Conservation (phyloP, 1,140 invertebrate genomes). For the Globodera ellingtonae region DNA sequence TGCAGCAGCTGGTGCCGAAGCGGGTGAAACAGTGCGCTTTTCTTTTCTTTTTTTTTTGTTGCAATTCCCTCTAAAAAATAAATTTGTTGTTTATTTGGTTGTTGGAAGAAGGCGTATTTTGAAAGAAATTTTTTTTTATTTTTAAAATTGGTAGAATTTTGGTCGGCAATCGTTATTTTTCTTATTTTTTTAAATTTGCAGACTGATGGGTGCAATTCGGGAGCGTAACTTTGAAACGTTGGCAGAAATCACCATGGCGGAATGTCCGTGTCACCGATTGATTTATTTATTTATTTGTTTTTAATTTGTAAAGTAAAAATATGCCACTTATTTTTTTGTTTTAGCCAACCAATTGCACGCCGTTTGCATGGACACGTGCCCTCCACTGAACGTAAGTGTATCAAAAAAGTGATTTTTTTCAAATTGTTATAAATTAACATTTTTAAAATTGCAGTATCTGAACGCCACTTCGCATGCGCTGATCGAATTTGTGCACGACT, state of each 20-base stretch:
- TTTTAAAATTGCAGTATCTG: constrained; percentile 51
- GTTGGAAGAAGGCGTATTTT: too few species aligned
- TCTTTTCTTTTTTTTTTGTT: constrained; percentile 5
- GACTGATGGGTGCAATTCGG: constrained; percentile 73
- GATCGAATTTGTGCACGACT: constrained; percentile 53
- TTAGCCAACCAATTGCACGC: constrained; percentile 88
- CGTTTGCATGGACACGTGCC: constrained; percentile 87
- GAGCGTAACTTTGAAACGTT: constrained; percentile 81
- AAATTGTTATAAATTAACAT: not conserved
- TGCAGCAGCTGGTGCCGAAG: constrained; percentile 74
- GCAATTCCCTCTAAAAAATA: constrained; percentile 22
- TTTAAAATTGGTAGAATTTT: too few species aligned
- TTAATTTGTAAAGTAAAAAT: not conserved
- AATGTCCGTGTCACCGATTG: constrained; percentile 71
- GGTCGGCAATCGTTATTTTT: too few species aligned
- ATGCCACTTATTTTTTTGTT: not conserved
- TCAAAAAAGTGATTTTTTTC: not conserved
- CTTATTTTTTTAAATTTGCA: not conserved
- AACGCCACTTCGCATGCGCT: constrained; percentile 53
- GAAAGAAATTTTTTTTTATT: too few species aligned
- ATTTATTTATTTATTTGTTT: too few species aligned
- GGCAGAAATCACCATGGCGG: constrained; percentile 91
- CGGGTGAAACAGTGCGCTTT: constrained; percentile 72
- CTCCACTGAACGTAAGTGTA: constrained; percentile 71
- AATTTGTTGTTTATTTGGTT: not conserved